Percentiles rank a stretch among this genome's conserved stretches.
phyloP scores from a whole-genome alignment of 2,797 vertebrate species.

The Acrossocheilus fasciatus region DNA sequence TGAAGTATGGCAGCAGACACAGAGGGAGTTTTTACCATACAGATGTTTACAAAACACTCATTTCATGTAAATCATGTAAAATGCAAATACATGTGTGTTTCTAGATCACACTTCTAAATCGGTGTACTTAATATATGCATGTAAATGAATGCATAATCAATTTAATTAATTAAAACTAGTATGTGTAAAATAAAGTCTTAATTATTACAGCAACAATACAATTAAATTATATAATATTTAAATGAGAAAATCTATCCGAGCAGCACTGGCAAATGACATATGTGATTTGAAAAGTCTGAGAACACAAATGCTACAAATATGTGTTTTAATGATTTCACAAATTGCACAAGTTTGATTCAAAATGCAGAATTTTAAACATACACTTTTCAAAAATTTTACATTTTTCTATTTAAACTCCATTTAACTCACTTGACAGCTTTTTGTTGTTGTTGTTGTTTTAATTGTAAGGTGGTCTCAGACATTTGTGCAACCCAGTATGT shows the following conservation, averaged over 20 bases:
- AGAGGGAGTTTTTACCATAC: not conserved
- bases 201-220: slow-evolving; percentile 8
- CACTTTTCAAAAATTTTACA: not conserved
- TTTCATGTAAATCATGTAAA: not conserved
- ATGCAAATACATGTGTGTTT: not conserved
- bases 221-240: not conserved
- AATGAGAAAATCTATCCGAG: not conserved
- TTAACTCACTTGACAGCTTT: not conserved
- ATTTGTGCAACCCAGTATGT: not conserved
- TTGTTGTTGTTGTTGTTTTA: not conserved
- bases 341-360: not conserved
- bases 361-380: not conserved
- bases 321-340: not conserved
- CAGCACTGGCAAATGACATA: not conserved
- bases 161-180: not conserved
- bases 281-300: not conserved
- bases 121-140: not conserved
- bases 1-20: slow-evolving; percentile 27
- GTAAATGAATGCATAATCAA: slow-evolving; percentile 11
- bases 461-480: not conserved
- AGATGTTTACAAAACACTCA: slow-evolving; percentile 1
- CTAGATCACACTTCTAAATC: not conserved
- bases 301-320: not conserved
- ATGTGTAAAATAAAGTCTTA: not conserved
- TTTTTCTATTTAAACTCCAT: not conserved